Percentiles rank a stretch among this genome's conserved stretches.
Conservation (phyloP, 1,140 invertebrate species). For the Pseudomyrmex concolor region DNA sequence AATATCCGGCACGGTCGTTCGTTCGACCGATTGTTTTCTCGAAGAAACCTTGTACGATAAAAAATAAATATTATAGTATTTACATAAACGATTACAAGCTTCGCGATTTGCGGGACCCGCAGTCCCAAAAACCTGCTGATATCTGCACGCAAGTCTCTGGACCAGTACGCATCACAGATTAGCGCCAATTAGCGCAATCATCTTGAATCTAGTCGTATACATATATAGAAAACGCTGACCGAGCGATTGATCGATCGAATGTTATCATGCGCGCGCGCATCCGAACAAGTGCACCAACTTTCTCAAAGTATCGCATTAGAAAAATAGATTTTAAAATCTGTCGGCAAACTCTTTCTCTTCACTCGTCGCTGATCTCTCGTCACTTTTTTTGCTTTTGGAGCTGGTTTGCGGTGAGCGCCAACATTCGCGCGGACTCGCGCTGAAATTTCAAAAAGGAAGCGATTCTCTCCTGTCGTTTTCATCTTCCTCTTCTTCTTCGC, state of each 20-base stretch:
- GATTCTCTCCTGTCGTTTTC: slow-evolving; percentile 14
- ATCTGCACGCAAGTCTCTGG: slow-evolving; percentile 1
- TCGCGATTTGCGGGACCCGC: background rate
- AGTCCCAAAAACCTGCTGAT: background rate
- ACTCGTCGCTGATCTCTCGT: background rate
- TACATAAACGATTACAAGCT: background rate
- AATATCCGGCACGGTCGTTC: slow-evolving; percentile 31
- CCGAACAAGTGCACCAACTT: background rate
- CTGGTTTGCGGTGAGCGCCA: slow-evolving; percentile 20
- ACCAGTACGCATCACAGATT: background rate
- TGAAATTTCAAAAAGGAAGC: background rate
- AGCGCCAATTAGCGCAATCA: background rate
- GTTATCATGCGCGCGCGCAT: background rate
- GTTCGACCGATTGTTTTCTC: slow-evolving; percentile 44
- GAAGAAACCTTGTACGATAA: slow-evolving; percentile 28
- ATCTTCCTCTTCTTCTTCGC: too few relatives aligned
- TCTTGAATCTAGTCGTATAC: background rate
- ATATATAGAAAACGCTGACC: background rate
- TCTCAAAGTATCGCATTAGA: background rate
- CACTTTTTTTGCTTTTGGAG: background rate
- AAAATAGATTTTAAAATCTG: background rate
- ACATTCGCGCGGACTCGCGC: background rate
- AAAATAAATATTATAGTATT: background rate
- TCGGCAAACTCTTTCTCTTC: slow-evolving; percentile 4
- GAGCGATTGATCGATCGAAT: slow-evolving; percentile 1